These are phyloP conservation scores for Rhagium mordax DNA, from an alignment of 2,888 invertebrate species.

Conservation along the genomic window DNA sequence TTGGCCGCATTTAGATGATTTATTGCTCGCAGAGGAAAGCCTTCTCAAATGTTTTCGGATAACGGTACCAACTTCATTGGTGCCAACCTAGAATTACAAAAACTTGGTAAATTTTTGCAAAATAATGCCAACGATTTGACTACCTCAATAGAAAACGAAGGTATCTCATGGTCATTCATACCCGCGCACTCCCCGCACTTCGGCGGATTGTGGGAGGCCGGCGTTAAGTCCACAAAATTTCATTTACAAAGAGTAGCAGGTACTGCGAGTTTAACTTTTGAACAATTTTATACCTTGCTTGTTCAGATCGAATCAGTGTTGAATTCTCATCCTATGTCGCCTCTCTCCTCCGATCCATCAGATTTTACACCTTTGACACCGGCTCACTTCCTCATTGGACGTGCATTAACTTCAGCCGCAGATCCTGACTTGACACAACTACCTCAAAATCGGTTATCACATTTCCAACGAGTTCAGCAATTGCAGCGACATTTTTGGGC, in stretches of 20 bases:
- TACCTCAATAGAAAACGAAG: not conserved
- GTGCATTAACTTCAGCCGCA: not conserved
- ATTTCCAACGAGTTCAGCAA: too few species aligned
- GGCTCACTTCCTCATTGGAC: conserved; percentile 24
- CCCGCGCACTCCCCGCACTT: conserved; percentile 26
- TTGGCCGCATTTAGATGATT: conserved; percentile 24
- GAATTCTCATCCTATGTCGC: not conserved
- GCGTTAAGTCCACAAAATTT: conserved; percentile 14
- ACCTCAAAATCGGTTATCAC: too few species aligned
- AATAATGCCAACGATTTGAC: not conserved
- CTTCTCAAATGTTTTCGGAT: conserved; percentile 15
- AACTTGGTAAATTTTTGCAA: not conserved
- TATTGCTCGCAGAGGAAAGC: conserved; percentile 35
- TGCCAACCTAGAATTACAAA: conserved; percentile 5
- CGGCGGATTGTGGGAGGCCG: conserved; percentile 32
- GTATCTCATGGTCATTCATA: conserved; percentile 20
- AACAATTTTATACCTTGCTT: conserved; percentile 20
- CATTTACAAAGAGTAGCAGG: conserved; percentile 21
- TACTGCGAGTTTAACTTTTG: conserved; percentile 6
- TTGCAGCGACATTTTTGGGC: conserved; percentile 28
- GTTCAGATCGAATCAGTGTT: conserved; percentile 15
- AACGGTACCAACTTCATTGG: conserved; percentile 30
- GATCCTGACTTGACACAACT: conserved; percentile 1
- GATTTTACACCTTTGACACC: conserved; percentile 14
- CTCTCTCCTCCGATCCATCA: conserved; percentile 6